Percentiles rank a stretch among this genome's conserved stretches.
Evolutionary conservation across 2,888 invertebrate species (phyloP).

Genomic region (Fabriciana adippe): DNA sequence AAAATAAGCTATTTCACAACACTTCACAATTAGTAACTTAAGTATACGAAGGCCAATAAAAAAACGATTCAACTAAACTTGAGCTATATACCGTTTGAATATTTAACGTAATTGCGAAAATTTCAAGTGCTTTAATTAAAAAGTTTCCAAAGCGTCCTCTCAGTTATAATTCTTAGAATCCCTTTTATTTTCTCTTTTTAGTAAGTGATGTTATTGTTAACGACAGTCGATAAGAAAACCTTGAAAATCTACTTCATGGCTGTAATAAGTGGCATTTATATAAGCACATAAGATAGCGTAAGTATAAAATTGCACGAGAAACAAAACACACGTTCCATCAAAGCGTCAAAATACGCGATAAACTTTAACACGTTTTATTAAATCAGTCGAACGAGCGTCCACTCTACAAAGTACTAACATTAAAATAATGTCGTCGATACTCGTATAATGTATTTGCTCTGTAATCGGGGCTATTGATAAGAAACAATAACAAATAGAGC

Average conservation of each 20-base stretch:
- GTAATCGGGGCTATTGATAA: conserved; percentile 21
- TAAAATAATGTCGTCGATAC: conserved; percentile 17
- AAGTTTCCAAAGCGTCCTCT: conserved; percentile 1
- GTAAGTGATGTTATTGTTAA: too few relatives aligned
- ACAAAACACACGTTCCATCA: background rate
- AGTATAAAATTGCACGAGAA: background rate
- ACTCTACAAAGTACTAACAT: conserved; percentile 9
- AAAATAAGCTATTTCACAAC: background rate
- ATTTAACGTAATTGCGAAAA: background rate
- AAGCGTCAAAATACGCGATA: conserved; percentile 20
- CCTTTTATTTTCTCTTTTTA: background rate
- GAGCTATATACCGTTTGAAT: background rate
- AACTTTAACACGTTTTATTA: conserved; percentile 37
- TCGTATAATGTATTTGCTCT: conserved; percentile 10
- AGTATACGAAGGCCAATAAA: background rate
- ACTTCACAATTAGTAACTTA: background rate
- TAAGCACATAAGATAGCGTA: background rate
- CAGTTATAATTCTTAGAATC: background rate
- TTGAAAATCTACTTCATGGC: background rate
- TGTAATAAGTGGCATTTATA: background rate
- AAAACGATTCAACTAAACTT: background rate
- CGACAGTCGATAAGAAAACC: too few relatives aligned
- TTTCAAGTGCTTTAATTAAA: background rate
- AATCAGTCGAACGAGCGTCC: conserved; percentile 14
- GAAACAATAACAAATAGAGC: conserved; percentile 21